Percentiles rank a stretch among this genome's conserved stretches.
Conservation (phyloP, 2,888 invertebrate genomes). For the Drosophila differens region DNA sequence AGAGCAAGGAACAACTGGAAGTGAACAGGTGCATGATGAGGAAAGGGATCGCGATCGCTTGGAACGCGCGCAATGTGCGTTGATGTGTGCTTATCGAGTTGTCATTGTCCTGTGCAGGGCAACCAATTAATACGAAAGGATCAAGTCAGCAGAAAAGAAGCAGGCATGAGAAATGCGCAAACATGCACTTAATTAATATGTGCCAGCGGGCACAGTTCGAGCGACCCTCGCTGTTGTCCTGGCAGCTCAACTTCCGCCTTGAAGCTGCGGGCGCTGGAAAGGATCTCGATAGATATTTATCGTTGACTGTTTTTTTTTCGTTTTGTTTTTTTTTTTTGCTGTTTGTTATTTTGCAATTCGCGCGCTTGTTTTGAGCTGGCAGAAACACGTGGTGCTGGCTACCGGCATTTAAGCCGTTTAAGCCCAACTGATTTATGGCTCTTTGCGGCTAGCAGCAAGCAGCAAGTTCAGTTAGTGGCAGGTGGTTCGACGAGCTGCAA, state of each 20-base stretch:
- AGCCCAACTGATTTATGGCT: slow-evolving; percentile 66
- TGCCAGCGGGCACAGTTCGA: slow-evolving; percentile 53
- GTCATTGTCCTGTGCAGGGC: slow-evolving; percentile 72
- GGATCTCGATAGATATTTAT: slow-evolving; percentile 61
- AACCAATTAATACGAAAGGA: slow-evolving; percentile 68
- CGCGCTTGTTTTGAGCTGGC: slow-evolving; percentile 63
- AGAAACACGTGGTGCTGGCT: slow-evolving; percentile 51
- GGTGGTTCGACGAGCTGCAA: slow-evolving; percentile 37
- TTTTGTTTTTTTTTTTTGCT: neutral
- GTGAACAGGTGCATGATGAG: slow-evolving; percentile 16
- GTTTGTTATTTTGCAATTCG: slow-evolving; percentile 49
- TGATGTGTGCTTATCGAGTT: slow-evolving; percentile 83
- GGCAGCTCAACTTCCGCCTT: slow-evolving; percentile 49
- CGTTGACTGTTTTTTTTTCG: slow-evolving; percentile 8
- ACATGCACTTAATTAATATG: slow-evolving; percentile 76
- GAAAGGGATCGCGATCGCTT: slow-evolving; percentile 26
- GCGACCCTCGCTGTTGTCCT: slow-evolving; percentile 43
- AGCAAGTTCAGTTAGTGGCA: slow-evolving; percentile 27
- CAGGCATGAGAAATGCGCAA: slow-evolving; percentile 60
- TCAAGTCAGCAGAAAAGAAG: slow-evolving; percentile 26
- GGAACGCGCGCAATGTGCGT: slow-evolving; percentile 71
- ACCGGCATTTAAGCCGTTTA: slow-evolving; percentile 75
- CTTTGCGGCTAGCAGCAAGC: slow-evolving; percentile 11
- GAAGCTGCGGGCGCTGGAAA: slow-evolving; percentile 52
- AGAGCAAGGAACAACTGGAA: neutral